These are phyloP conservation scores for Rhinatrema bivittatum DNA, from an alignment of 2,797 vertebrate genomes.

Conservation along the genomic window DNA sequence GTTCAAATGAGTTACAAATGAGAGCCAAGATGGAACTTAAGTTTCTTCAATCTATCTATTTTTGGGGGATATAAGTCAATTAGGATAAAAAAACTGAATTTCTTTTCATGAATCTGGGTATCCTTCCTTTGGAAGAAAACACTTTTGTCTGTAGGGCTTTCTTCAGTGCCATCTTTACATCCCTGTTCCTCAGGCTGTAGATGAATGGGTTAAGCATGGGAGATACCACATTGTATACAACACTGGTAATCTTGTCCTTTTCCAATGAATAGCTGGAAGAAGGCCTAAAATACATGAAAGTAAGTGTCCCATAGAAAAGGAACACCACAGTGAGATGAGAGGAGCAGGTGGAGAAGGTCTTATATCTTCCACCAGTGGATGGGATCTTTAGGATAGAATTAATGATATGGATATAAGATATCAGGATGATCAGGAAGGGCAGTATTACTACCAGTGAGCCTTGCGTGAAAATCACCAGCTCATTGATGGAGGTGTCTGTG, in stretches of 20 bases:
- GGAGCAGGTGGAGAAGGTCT: constrained; percentile 27
- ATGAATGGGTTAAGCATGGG: constrained; percentile 37
- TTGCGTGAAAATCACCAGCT: constrained; percentile 10
- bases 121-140: too few species aligned
- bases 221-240: constrained; percentile 32
- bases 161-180: constrained; percentile 26
- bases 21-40: too few species aligned
- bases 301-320: constrained; percentile 30
- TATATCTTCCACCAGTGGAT: constrained; percentile 22
- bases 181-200: constrained; percentile 36
- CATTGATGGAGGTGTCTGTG: constrained; percentile 6
- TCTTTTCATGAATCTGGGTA: too few species aligned
- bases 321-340: constrained; percentile 17
- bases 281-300: constrained; percentile 27
- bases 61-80: too few species aligned
- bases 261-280: constrained; percentile 24
- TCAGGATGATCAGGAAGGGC: constrained; percentile 13
- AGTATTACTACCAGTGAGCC: constrained; percentile 17
- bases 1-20: too few species aligned
- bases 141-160: too few species aligned
- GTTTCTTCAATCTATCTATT: too few species aligned
- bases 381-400: constrained; percentile 22
- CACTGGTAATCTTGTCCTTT: constrained; percentile 24
- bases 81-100: too few species aligned
- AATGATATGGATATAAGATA: constrained; percentile 10